Percentiles rank a stretch among this genome's conserved stretches.
Evolutionary conservation across 1,140 invertebrate species (phyloP).

Genomic region (Arctopsyche grandis): DNA sequence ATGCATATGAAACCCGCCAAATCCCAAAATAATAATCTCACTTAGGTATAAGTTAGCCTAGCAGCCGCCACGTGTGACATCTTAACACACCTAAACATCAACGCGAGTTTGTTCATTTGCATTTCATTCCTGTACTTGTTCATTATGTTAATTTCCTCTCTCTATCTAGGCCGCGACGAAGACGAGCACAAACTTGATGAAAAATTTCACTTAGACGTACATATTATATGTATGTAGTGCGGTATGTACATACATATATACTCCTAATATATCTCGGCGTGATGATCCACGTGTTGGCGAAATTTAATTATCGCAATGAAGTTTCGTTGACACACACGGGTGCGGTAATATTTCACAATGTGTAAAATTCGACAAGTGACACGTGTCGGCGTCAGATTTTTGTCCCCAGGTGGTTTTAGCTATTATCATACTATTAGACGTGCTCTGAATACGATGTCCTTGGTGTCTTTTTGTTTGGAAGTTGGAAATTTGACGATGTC

Average conservation of each 20-base stretch:
- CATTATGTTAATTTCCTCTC: conserved; percentile 23
- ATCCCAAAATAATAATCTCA: conserved; percentile 29
- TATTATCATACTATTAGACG: too few species aligned
- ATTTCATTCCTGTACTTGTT: conserved; percentile 29
- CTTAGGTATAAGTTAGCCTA: conserved; percentile 9
- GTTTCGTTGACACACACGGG: background rate
- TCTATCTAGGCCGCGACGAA: background rate
- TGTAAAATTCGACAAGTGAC: background rate
- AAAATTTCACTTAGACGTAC: conserved; percentile 16
- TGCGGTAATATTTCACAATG: background rate
- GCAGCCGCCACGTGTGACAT: conserved; percentile 20
- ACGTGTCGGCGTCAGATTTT: background rate
- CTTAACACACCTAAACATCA: conserved; percentile 29
- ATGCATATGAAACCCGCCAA: conserved; percentile 27
- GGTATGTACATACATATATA: background rate
- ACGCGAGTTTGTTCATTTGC: conserved; percentile 25
- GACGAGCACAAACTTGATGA: conserved; percentile 3
- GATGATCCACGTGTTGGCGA: background rate
- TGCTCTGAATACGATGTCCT: too few species aligned
- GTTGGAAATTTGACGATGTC: too few species aligned
- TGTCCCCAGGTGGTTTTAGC: too few species aligned
- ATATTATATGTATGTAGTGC: background rate
- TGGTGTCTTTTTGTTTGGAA: too few species aligned
- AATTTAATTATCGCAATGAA: conserved; percentile 17
- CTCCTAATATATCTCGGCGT: background rate